Evolutionary conservation across 2,888 invertebrate species (phyloP).

Genomic region (Eupithecia subumbrata): DNA sequence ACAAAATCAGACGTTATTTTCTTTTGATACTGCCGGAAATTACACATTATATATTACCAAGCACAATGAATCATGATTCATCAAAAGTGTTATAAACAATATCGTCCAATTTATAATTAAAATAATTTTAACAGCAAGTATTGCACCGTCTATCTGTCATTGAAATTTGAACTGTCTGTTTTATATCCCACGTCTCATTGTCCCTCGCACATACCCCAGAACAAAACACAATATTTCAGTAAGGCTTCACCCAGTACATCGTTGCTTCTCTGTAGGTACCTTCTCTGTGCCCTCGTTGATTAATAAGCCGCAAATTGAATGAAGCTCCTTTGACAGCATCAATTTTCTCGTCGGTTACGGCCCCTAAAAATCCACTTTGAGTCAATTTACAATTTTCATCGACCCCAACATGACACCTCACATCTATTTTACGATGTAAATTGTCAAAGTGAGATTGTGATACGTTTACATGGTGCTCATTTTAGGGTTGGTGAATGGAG

Average conservation of each 20-base stretch:
- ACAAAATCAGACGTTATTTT: background rate
- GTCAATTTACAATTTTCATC: conserved; percentile 82
- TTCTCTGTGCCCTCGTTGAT: conserved; percentile 61
- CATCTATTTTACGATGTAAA: conserved; percentile 82
- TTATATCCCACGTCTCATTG: background rate
- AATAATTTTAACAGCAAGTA: too few species aligned
- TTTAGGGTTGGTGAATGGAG: conserved; percentile 5
- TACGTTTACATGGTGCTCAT: conserved; percentile 61
- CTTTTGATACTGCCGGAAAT: background rate
- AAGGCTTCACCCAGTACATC: background rate
- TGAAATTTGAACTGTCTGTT: background rate
- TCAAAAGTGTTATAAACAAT: background rate
- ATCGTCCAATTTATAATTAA: background rate
- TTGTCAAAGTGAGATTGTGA: conserved; percentile 72
- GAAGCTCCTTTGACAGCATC: conserved; percentile 80
- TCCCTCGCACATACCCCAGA: background rate
- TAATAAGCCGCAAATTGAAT: conserved; percentile 81
- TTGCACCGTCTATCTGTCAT: background rate
- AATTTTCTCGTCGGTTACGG: conserved; percentile 77
- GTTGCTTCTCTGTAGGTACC: conserved; percentile 18
- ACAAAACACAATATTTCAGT: background rate
- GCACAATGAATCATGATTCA: background rate
- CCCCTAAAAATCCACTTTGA: conserved; percentile 81
- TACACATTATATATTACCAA: background rate
- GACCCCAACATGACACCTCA: conserved; percentile 79